phyloP scores from a whole-genome alignment of 2,888 invertebrate species.

The Portevinia maculata region DNA sequence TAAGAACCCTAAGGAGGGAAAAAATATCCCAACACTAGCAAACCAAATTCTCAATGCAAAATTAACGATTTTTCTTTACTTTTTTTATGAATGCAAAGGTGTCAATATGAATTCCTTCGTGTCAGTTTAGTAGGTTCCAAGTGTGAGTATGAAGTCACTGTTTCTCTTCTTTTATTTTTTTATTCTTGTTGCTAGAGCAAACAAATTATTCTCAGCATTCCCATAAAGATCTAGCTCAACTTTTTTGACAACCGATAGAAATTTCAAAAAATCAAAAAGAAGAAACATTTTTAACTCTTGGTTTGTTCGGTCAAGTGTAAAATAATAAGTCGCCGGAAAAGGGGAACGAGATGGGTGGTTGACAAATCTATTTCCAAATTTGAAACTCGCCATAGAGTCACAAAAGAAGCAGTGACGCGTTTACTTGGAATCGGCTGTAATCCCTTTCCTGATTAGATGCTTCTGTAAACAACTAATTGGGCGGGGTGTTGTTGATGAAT shows the following conservation, averaged over 20 bases:
- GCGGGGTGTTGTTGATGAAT: no score
- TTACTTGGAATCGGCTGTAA: constrained; percentile 4
- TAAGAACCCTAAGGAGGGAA: neutral
- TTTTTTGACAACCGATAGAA: constrained; percentile 22
- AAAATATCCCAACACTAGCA: neutral
- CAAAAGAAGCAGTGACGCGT: constrained; percentile 6
- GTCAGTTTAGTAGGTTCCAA: neutral
- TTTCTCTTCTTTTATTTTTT: neutral
- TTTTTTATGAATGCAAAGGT: constrained; percentile 45
- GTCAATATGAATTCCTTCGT: constrained; percentile 34
- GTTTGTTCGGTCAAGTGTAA: constrained; percentile 27
- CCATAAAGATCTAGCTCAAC: constrained; percentile 32
- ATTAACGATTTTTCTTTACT: neutral
- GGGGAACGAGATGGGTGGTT: neutral
- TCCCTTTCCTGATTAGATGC: neutral
- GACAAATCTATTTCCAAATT: constrained; percentile 5
- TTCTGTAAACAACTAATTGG: constrained; percentile 7
- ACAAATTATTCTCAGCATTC: constrained; percentile 29
- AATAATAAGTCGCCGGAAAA: neutral
- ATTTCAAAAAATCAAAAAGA: constrained; percentile 15
- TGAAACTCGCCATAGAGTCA: neutral
- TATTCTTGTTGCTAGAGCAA: constrained; percentile 22
- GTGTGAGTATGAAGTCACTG: neutral
- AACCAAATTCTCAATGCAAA: constrained; percentile 4
- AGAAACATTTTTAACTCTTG: neutral